phyloP scores from a whole-genome alignment of 2,797 vertebrate species.

The Kryptolebias ocellatus region DNA sequence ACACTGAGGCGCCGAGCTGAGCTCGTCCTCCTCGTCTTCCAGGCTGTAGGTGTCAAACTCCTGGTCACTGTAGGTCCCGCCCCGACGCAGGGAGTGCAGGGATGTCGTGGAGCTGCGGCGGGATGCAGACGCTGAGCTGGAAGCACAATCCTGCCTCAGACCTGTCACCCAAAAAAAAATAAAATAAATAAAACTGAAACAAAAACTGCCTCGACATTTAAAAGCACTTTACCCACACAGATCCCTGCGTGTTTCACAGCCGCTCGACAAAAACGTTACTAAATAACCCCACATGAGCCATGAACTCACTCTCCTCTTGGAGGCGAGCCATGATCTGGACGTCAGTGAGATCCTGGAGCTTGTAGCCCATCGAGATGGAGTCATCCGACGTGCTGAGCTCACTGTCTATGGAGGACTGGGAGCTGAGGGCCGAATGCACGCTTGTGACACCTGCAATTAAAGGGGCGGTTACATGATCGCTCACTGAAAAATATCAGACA shows the following conservation, averaged over 20 bases:
- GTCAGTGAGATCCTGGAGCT: slow-evolving; percentile 93
- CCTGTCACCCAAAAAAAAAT: slow-evolving; percentile 71
- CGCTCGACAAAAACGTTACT: background rate
- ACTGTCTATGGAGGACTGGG: slow-evolving; percentile 93
- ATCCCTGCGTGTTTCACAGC: no score
- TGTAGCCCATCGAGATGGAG: slow-evolving; percentile 95
- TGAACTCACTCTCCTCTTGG: slow-evolving; percentile 90
- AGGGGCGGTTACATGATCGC: background rate
- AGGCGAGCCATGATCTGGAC: slow-evolving; percentile 96
- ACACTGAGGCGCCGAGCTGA: slow-evolving; percentile 79
- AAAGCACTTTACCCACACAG: no score
- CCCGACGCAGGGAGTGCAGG: slow-evolving; percentile 88
- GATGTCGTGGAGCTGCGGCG: slow-evolving; percentile 92
- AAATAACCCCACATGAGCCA: background rate
- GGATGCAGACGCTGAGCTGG: slow-evolving; percentile 88
- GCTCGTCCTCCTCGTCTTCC: slow-evolving; percentile 90
- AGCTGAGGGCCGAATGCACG: slow-evolving; percentile 88
- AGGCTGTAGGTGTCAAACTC: slow-evolving; percentile 91
- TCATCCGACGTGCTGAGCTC: slow-evolving; percentile 94
- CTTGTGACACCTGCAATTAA: slow-evolving; percentile 79
- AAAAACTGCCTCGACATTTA: no score
- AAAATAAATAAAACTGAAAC: background rate
- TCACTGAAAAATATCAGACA: no score
- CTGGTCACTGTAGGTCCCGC: slow-evolving; percentile 91
- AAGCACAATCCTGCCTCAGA: slow-evolving; percentile 92